phyloP scores from a whole-genome alignment of 2,888 invertebrate species.

The Hydropsyche betteni region DNA sequence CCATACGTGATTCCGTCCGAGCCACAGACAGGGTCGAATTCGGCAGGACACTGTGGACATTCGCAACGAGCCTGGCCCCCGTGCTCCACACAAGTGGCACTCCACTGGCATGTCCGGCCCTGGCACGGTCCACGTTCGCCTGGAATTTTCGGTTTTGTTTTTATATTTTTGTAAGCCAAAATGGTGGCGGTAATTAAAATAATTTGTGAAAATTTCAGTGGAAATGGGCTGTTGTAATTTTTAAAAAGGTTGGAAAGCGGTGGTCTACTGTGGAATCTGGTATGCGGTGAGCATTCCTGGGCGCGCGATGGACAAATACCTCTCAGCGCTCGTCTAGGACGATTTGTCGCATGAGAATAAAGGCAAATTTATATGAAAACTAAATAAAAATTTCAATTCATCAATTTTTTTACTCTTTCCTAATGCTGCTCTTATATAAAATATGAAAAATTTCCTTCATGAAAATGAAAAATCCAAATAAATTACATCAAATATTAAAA shows the following conservation, averaged over 20 bases:
- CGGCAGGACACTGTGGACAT: conserved; percentile 84
- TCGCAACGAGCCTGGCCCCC: conserved; percentile 79
- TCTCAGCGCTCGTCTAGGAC: no score
- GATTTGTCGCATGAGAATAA: no score
- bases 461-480: no score
- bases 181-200: conserved; percentile 52
- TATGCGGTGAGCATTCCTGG: conserved; percentile 1
- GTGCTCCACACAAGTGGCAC: conserved; percentile 77
- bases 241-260: background rate
- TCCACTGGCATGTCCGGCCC: conserved; percentile 78
- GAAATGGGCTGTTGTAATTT: background rate
- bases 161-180: conserved; percentile 53
- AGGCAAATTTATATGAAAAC: no score
- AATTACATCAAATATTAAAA: no score
- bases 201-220: background rate
- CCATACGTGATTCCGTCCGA: conserved; percentile 84
- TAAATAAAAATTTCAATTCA: no score
- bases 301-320: conserved; percentile 3
- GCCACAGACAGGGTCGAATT: conserved; percentile 87
- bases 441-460: no score
- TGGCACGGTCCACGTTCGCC: conserved; percentile 75
- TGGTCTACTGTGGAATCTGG: background rate
- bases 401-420: no score
- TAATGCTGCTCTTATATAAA: no score
- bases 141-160: conserved; percentile 55